Base-by-base conservation (phyloP, 2,113 vertebrate species). In the Hippocampus comes region DNA sequence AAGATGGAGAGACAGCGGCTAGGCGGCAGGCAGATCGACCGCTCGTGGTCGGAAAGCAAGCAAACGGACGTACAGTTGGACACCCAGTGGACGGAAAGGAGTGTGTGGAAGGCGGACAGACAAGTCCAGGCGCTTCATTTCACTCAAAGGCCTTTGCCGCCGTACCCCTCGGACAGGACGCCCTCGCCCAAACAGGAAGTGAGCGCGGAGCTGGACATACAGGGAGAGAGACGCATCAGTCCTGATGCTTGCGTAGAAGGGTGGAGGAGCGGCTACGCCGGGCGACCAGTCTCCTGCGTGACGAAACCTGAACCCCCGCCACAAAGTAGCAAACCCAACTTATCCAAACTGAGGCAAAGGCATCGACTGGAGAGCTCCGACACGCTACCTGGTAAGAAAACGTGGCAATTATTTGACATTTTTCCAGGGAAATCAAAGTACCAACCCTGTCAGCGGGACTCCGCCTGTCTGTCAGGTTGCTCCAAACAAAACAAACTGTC, bases 1-100 rank as follows among this genome's bases (percentile, higher is more conserved):
- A 90, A 90, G 75, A 90, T 90, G 63, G 91, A 92, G 25, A 83
- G 84, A 18, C 92, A 93, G 88, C 90, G 89, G 90, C 75, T 86
- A 27, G 89, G 84, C 3, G 88, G 88, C 8, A 76, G 90, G 23
- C 88, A 91, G 74, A 63, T 89, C 20, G 91, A 91, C 65, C 71
- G 90, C 65, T 88, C 83, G 0, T 91, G 90, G 91, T 89, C 86
- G 0, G 91, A 91, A 74, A 81, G 75, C 78, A 83, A 82, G 41
- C 70, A 76, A 0, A 15, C 65, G 3, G 89, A 92, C 72, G 12
- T 83, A 1, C 88, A 79, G 49, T 9, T 70, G 34, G 90, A 91
- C 75, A 78, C 34, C 70, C 88, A 88, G 70, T 80, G 85, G 85
- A 71, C 72, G 2, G 84, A 83, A 70, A 67, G 78, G 76, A 84